A percentile compares a stretch with the other conserved stretches of the same genome.
Conservation (phyloP, 2,888 invertebrate genomes). For the Phaonia tiefii region DNA sequence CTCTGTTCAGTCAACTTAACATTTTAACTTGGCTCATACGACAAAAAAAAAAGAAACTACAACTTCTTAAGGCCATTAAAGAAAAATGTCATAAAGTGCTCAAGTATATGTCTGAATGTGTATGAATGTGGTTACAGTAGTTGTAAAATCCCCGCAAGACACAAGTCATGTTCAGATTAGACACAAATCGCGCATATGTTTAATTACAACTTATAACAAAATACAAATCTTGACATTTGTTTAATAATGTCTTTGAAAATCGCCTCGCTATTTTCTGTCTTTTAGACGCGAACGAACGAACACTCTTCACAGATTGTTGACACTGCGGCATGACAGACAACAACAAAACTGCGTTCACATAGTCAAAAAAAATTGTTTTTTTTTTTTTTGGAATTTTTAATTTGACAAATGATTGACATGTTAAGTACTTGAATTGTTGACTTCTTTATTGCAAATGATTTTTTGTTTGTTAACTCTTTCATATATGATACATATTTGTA, state of each 20-base stretch:
- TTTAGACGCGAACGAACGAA: background rate
- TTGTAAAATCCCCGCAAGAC: conserved; percentile 22
- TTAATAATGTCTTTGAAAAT: conserved; percentile 11
- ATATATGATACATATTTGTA: conserved; percentile 3
- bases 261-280: background rate
- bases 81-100: conserved; percentile 25
- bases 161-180: background rate
- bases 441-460: conserved; percentile 41
- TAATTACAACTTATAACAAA: conserved; percentile 26
- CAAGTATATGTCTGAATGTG: background rate
- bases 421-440: conserved; percentile 61
- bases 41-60: too few species aligned
- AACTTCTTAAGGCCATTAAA: conserved; percentile 1
- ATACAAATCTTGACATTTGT: background rate
- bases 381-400: conserved; percentile 31
- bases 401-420: conserved; percentile 65
- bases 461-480: conserved; percentile 18
- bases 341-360: conserved; percentile 2
- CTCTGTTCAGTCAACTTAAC: background rate
- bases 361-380: conserved; percentile 8
- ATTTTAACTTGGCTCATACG: background rate
- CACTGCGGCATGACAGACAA: background rate
- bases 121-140: conserved; percentile 28
- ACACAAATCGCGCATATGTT: background rate
- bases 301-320: conserved; percentile 39